Conservation (phyloP, 2,113 vertebrate species). For the Oryzias woworae region DNA sequence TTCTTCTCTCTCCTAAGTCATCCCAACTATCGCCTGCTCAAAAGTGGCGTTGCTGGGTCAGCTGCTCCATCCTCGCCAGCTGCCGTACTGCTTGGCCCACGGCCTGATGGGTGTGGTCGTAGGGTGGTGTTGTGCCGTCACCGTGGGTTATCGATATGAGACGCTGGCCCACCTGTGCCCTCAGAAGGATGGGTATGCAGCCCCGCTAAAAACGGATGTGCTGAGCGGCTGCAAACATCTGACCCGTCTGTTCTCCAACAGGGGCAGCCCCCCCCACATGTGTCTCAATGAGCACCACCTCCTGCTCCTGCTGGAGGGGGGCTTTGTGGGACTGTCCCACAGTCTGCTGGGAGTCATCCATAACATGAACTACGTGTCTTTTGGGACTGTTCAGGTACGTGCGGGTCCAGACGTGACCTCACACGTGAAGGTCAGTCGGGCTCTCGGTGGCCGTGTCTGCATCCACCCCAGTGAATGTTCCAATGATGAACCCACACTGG, state of each 20-base stretch:
- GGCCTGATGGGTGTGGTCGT: constrained; percentile 86
- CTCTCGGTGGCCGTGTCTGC: too few relatives aligned
- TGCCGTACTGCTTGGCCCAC: constrained; percentile 84
- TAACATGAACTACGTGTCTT: constrained; percentile 93
- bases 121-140: constrained; percentile 88
- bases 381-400: constrained; percentile 89
- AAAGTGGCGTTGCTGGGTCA: constrained; percentile 88
- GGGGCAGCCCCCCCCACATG: constrained; percentile 54
- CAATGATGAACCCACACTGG: not conserved
- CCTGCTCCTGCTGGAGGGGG: constrained; percentile 87
- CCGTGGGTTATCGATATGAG: constrained; percentile 83
- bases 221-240: not conserved
- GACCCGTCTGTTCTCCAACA: constrained; percentile 9
- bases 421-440: too few relatives aligned
- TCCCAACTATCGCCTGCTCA: constrained; percentile 89
- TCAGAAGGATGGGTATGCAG: constrained; percentile 76
- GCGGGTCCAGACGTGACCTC: not conserved
- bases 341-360: constrained; percentile 89
- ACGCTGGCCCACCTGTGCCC: constrained; percentile 78
- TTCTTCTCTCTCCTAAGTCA: constrained; percentile 75
- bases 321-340: constrained; percentile 90
- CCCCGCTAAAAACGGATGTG: not conserved
- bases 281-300: constrained; percentile 94
- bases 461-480: too few relatives aligned
- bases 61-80: constrained; percentile 88